Evolutionary conservation across 1,140 invertebrate genomes (phyloP), one percentile per base, ranked within the genome.

Genomic region (Drosophila baimaii): DNA sequence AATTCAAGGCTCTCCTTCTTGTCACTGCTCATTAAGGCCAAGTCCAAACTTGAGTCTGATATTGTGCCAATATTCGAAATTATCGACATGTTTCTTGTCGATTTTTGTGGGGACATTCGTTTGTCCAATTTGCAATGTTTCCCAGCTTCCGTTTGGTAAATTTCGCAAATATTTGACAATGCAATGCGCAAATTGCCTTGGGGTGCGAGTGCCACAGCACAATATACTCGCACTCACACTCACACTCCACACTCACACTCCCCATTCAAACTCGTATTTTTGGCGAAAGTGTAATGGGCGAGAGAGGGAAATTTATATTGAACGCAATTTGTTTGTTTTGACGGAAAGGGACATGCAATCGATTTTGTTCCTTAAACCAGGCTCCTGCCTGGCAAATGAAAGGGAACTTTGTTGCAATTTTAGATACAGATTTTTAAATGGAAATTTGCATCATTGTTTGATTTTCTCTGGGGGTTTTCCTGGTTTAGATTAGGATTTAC

Each of bases 141-240:
- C 41, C 41, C 46, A 46, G 43, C 51, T 41, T 81, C 44, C 23
- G 37, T 49, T 56, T 49, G 58, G 35, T n/a, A 44, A 74, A 62
- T 49, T 62, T 68, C 57, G 44, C 46, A 83, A 82, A 83, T 82
- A 83, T 85, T 81, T 85, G 64, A 58, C 56, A 82, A 61, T 82
- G 59, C 77, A 75, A 65, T 65, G 44, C 57, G 27, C 56, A 73
- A 72, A 72, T 72, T 72, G 71, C 71, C 68, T 46, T 73, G 69
- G 68, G 46, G 56, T 56, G 21, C 55, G 37, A 47, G 39, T 44
- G 23, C 51, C 39, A 41, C 59, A 75, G 58, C 29, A 63, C 39
- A 72, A 47, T 54, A 21, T 47, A 43, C 10, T 7, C 47, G 2
- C 46, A 17, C 15, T 49, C 21, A 19, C 5, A 52, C n/a, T 52